These are phyloP conservation scores for Hipparchia semele DNA, from an alignment of 2,888 invertebrate genomes.

Conservation along the genomic window DNA sequence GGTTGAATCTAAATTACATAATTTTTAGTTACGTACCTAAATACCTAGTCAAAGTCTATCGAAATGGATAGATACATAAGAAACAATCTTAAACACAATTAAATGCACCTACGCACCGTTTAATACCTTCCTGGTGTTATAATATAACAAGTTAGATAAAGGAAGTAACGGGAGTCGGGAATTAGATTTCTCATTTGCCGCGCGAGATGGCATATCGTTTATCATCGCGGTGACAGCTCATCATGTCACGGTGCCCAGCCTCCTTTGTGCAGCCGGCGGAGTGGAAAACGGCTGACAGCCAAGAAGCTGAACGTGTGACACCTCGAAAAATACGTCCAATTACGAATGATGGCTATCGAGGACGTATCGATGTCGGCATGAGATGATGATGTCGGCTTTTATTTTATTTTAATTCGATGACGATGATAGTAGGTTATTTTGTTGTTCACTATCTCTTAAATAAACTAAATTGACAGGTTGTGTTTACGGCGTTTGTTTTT, in stretches of 20 bases:
- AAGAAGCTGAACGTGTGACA: constrained; percentile 47
- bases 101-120: constrained; percentile 25
- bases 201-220: constrained; percentile 67
- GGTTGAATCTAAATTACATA: too few relatives aligned
- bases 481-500: too few relatives aligned
- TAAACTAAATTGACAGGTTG: too few relatives aligned
- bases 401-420: too few relatives aligned
- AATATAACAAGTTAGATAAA: constrained; percentile 46
- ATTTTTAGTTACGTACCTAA: too few relatives aligned
- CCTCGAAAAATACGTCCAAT: constrained; percentile 48
- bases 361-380: constrained; percentile 3
- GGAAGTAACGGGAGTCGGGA: constrained; percentile 68
- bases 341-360: constrained; percentile 31
- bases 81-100: constrained; percentile 17
- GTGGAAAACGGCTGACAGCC: constrained; percentile 62
- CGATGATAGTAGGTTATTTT: too few relatives aligned
- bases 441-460: too few relatives aligned
- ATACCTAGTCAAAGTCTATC: background rate
- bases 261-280: constrained; percentile 64
- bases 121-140: constrained; percentile 37
- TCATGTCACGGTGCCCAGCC: constrained; percentile 70
- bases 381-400: too few relatives aligned
- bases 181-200: constrained; percentile 78
- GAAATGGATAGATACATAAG: background rate
- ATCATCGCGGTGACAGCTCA: constrained; percentile 76